Conservation (phyloP, 2,888 invertebrate species). For the Miltochrista miniata region DNA sequence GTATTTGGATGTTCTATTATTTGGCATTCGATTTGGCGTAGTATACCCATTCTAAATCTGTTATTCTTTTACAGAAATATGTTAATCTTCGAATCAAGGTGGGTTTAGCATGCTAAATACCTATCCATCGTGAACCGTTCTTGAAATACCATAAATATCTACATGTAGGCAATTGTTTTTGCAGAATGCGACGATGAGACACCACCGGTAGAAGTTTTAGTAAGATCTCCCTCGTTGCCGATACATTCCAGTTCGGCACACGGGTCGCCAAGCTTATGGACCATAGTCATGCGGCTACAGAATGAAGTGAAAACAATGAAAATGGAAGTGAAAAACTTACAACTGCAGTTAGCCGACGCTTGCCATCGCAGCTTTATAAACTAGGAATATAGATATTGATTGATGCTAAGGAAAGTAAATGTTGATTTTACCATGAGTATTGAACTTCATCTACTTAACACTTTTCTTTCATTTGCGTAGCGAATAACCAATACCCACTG, state of each 20-base stretch:
- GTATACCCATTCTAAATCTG: too few species aligned
- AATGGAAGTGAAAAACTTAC: constrained; percentile 83
- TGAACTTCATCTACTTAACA: constrained; percentile 11
- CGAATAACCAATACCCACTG: too few species aligned
- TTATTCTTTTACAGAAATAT: too few species aligned
- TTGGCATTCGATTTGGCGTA: too few species aligned
- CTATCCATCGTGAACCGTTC: constrained; percentile 24
- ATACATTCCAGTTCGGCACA: constrained; percentile 64
- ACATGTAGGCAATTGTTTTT: constrained; percentile 54
- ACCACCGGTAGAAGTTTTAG: constrained; percentile 69
- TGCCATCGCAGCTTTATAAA: constrained; percentile 72
- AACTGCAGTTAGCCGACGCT: constrained; percentile 83
- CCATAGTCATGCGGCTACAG: constrained; percentile 90
- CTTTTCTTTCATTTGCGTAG: not conserved
- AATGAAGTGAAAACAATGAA: constrained; percentile 88
- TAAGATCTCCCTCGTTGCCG: constrained; percentile 76
- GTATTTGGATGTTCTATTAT: too few species aligned
- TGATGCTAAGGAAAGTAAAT: constrained; percentile 79
- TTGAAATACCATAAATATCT: constrained; percentile 31
- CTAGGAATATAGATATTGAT: constrained; percentile 68
- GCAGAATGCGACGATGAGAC: constrained; percentile 79
- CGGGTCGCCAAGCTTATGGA: constrained; percentile 86
- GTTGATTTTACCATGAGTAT: constrained; percentile 46
- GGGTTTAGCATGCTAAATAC: constrained; percentile 10
- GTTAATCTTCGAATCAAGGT: not conserved